phyloP scores from a whole-genome alignment of 2,797 vertebrate species.

The Aeoliscus strigatus region DNA sequence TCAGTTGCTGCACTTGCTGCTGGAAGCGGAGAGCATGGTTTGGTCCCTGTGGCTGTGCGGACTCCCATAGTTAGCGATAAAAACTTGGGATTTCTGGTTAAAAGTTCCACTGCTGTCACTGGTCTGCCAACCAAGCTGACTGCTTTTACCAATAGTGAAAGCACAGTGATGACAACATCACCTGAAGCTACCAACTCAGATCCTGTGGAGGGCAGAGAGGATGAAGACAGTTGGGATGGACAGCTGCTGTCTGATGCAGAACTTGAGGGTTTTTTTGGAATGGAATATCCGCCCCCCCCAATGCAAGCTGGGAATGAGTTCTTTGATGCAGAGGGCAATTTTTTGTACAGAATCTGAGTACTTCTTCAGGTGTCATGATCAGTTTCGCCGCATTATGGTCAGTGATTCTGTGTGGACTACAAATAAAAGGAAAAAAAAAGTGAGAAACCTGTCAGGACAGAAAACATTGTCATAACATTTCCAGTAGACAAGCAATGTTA shows the following conservation, averaged over 20 bases:
- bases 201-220: slow-evolving; percentile 17
- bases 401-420: no score
- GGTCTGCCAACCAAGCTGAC: slow-evolving; percentile 6
- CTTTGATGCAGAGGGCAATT: slow-evolving; percentile 79
- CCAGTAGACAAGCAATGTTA: no score
- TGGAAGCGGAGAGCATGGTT: slow-evolving; percentile 14
- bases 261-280: slow-evolving; percentile 52
- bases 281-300: slow-evolving; percentile 50
- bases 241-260: slow-evolving; percentile 53
- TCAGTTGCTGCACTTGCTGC: slow-evolving; percentile 17
- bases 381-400: no score
- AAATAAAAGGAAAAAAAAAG: no score
- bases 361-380: not conserved
- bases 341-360: slow-evolving; percentile 80
- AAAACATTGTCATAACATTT: no score
- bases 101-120: slow-evolving; percentile 4
- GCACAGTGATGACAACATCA: not conserved
- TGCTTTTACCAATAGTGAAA: slow-evolving; percentile 3
- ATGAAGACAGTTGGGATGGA: slow-evolving; percentile 57
- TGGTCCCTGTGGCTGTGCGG: slow-evolving; percentile 27
- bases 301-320: slow-evolving; percentile 77
- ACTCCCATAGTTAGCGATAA: slow-evolving; percentile 16
- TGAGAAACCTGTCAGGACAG: no score
- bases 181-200: not conserved
- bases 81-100: slow-evolving; percentile 5